Conservation (phyloP, 35 echinoderm and acorn worm genomes). For the Stichopus chloronotus region DNA sequence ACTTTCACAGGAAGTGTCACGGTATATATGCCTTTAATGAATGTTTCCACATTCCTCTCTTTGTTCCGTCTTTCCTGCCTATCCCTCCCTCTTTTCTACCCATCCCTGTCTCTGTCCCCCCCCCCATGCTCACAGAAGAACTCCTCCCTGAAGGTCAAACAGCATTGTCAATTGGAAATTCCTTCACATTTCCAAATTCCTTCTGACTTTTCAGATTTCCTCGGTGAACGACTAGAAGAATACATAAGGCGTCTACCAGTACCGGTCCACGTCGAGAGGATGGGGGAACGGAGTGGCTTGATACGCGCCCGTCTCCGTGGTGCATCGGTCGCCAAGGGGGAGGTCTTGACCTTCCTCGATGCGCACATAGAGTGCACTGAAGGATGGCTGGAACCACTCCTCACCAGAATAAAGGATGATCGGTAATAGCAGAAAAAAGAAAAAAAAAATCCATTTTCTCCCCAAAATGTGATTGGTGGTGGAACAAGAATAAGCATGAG, state of each 20-base stretch:
- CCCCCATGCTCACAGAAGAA: too few relatives aligned
- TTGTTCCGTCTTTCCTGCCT: too few relatives aligned
- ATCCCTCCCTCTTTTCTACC: too few relatives aligned
- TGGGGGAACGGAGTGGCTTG: conserved; percentile 93
- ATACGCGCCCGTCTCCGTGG: conserved; percentile 90
- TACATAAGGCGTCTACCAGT: conserved; percentile 74
- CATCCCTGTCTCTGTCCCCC: too few relatives aligned
- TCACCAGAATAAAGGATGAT: conserved; percentile 82
- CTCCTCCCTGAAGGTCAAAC: too few relatives aligned
- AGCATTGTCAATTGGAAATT: too few relatives aligned
- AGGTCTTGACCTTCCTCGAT: conserved; percentile 93
- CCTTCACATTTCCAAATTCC: too few relatives aligned
- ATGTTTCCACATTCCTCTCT: too few relatives aligned
- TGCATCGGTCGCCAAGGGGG: conserved; percentile 84
- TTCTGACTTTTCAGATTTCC: conserved; percentile 69
- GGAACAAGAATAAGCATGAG: not conserved
- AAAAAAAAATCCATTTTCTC: not conserved
- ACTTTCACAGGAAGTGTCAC: too few relatives aligned
- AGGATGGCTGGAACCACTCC: conserved; percentile 93
- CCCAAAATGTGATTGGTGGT: not conserved
- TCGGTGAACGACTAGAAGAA: conserved; percentile 84
- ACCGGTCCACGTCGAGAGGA: conserved; percentile 80
- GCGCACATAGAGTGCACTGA: conserved; percentile 96
- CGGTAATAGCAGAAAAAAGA: conserved; percentile 54
- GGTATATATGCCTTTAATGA: too few relatives aligned